Base-by-base conservation (phyloP, 2,113 vertebrate species). In the Sinocyclocheilus rhinocerous region DNA sequence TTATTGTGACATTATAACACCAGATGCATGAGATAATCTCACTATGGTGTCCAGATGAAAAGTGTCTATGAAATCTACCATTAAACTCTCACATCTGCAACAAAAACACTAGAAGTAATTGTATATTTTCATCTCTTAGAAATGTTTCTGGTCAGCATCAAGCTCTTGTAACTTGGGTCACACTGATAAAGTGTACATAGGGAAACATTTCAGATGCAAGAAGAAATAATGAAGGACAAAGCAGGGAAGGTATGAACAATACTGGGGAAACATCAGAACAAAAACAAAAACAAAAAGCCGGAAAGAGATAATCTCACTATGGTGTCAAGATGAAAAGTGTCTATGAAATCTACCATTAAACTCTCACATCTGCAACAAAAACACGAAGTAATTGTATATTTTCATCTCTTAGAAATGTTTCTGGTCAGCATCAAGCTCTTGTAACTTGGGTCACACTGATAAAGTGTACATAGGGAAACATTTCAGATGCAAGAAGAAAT, bases 241-340 rank as follows among this genome's bases (percentile, higher is more conserved):
- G 24, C 70, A 24, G 45, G 39, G 50, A 26, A 57, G 69, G n/a
- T 36, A 67, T 8, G 73, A 84, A 88, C 67, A 86, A 73, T 86
- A 80, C n/a, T 6, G 36, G 76, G 76, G 69, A 84, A 80, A 70
- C 79, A 86, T 81, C 45, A 48, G 26, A 83, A 55, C 61, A 75
- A 55, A 86, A 50, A 82, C 57, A 22, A 83, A 83, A 70, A 72
- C 50, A 80, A 63, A 81, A 76, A n/a, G n/a, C n/a, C n/a, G n/a
- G n/a, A n/a, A n/a, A n/a, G 36, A 78, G 16, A 50, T 20, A 45
- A 84, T 76, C n/a, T 26, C 22, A 26, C 42, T 26, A 6, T n/a
- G 69, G 18, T 72, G 69, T 22, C 33, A 69, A 1, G 36, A 73
- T 73, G 11, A 63, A 63, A 10, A 63, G 59, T 24, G 45, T 78